Percentiles rank a stretch among this genome's conserved stretches.
These are phyloP conservation scores for Philereme vetulata DNA, from an alignment of 2,888 invertebrate species.

Conservation along the genomic window DNA sequence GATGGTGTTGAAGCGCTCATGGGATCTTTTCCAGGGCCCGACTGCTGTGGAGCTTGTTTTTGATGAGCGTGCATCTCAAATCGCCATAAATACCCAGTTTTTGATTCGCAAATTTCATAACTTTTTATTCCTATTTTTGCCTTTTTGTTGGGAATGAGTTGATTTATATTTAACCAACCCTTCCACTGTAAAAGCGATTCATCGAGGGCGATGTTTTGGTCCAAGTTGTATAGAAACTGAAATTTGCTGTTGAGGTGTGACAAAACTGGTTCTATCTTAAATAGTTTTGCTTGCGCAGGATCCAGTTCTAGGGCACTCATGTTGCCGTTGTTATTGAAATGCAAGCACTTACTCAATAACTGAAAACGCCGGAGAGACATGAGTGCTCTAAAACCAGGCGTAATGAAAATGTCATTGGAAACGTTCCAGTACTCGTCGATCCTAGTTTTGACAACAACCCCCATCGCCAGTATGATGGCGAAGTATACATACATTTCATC, in stretches of 20 bases:
- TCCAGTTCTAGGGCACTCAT: conserved; percentile 4
- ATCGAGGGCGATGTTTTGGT: conserved; percentile 38
- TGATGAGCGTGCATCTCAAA: conserved; percentile 18
- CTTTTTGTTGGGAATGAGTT: conserved; percentile 39
- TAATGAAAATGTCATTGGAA: conserved; percentile 8
- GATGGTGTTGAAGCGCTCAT: conserved; percentile 5
- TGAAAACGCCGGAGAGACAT: conserved; percentile 11
- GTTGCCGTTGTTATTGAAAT: conserved; percentile 15
- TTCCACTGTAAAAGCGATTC: conserved; percentile 41
- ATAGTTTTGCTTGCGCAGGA: conserved; percentile 11
- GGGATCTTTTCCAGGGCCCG: conserved; percentile 7
- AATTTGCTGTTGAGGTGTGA: conserved; percentile 18
- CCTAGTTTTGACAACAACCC: no score
- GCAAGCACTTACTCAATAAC: conserved; percentile 15
- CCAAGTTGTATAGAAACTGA: conserved; percentile 21
- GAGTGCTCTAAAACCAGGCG: conserved; percentile 14
- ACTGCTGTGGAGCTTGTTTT: neutral
- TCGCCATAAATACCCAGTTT: conserved; percentile 41
- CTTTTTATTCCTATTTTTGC: conserved; percentile 38
- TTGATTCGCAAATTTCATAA: conserved; percentile 42
- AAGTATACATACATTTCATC: no score
- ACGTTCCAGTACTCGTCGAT: neutral
- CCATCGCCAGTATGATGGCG: no score
- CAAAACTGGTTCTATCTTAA: conserved; percentile 13
- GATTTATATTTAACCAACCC: conserved; percentile 42